Evolutionary conservation across 2,888 invertebrate species (phyloP), one percentile per base, ranked within the genome.

Genomic region (Eilema caniola): DNA sequence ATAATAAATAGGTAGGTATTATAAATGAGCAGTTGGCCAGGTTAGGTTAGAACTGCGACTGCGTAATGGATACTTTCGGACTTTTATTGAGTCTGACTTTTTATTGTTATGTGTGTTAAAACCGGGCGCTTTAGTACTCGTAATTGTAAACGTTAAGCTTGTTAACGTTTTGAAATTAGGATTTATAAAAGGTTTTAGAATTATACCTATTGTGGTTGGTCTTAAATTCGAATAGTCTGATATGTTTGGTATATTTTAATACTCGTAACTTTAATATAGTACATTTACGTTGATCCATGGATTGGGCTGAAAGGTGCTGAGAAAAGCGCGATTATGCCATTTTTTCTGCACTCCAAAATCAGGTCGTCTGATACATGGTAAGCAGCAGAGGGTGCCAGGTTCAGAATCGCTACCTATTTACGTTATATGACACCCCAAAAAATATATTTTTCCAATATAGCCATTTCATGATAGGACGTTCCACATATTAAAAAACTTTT

Each of bases 41-140:
- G 53, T 53, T 53, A 53, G 53, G 53, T n/a, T 53, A n/a, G n/a
- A 53, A 53, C 53, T 53, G 53, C 53, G 53, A 53, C 53, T 53
- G 53, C 53, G 53, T 53, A 53, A 53, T 53, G 53, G 53, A n/a
- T 53, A 53, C 53, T 53, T 53, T 53, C n/a, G 53, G n/a, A 53
- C 53, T 53, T 53, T 53, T 53, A 53, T 53, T 53, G 53, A 53
- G 53, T 53, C 53, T 53, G 53, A 53, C 53, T 53, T 53, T 53
- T 53, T 53, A 53, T 53, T 53, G 53, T 53, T 53, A 53, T 53
- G 53, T 53, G 53, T 8, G 53, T 53, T 53, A 53, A 53, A 53
- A 53, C 53, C 20, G 8, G 10, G 53, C 53, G n/a, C 53, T 53
- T 53, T 53, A n/a, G 53, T 53, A 47, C 47, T 20, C 47, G 47